Conservation (phyloP, 2,797 vertebrate genomes). For the Huso huso region DNA sequence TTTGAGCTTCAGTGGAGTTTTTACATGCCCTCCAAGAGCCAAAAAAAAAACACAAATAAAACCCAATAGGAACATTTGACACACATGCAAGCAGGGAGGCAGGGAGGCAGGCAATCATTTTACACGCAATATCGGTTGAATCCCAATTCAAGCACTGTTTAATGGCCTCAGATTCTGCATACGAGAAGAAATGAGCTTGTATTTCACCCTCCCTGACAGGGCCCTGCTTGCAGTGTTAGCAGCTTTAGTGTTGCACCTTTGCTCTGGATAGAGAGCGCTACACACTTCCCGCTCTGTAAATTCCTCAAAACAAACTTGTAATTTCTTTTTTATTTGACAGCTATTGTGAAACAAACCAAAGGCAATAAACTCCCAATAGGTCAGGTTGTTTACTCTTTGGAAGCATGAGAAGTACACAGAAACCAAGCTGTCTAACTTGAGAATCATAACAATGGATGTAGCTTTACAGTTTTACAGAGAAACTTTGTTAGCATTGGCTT, state of each 20-base stretch:
- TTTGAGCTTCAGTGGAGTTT: not conserved
- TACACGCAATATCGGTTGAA: not conserved
- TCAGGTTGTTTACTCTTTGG: not conserved
- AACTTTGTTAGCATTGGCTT: too few species aligned
- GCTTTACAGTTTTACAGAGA: too few species aligned
- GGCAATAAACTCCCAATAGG: conserved; percentile 6
- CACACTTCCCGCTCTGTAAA: conserved; percentile 10
- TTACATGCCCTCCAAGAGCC: not conserved
- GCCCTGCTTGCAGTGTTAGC: conserved; percentile 21
- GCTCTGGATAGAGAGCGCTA: not conserved
- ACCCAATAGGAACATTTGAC: not conserved
- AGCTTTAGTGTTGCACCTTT: not conserved
- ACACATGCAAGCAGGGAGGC: not conserved
- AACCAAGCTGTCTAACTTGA: too few species aligned
- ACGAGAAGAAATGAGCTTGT: not conserved
- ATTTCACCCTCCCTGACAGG: conserved; percentile 7
- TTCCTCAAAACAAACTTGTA: conserved; percentile 27
- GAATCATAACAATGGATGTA: too few species aligned
- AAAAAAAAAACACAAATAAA: not conserved
- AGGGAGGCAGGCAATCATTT: not conserved
- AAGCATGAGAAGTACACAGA: too few species aligned
- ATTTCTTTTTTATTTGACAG: conserved; percentile 21
- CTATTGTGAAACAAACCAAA: conserved; percentile 24
- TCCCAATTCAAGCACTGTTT: not conserved
- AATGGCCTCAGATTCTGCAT: conserved; percentile 1